Evolutionary conservation across 2,113 vertebrate genomes (phyloP).

Genomic region (Tautogolabrus adspersus): DNA sequence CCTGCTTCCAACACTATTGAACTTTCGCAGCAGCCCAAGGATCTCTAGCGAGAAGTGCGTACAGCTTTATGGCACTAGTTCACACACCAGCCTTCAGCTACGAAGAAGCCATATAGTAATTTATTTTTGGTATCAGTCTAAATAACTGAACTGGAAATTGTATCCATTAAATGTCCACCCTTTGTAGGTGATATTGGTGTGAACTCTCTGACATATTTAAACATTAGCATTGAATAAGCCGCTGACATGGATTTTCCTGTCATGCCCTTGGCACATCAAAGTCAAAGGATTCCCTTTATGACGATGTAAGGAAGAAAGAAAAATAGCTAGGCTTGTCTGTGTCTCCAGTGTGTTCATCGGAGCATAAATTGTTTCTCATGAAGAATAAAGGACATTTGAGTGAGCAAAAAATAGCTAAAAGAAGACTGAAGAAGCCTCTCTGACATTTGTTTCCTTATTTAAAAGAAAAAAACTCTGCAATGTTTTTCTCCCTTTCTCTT

Average conservation of each 20-base stretch:
- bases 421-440: not conserved
- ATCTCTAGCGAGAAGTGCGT: no score
- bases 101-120: no score
- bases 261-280: conserved; percentile 36
- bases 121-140: no score
- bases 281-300: conserved; percentile 25
- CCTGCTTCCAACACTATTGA: no score
- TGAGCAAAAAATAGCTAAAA: conserved; percentile 11
- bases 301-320: conserved; percentile 1
- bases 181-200: not conserved
- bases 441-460: conserved; percentile 3
- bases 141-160: not conserved
- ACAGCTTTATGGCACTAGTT: no score
- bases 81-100: no score
- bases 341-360: conserved; percentile 29
- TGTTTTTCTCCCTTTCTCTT: conserved; percentile 54
- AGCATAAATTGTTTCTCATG: conserved; percentile 35
- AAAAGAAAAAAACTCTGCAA: conserved; percentile 17
- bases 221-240: conserved; percentile 3
- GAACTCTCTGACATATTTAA: conserved; percentile 6
- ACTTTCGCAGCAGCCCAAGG: no score
- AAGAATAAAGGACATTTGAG: conserved; percentile 44
- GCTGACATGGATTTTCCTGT: conserved; percentile 4
- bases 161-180: not conserved
- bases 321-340: conserved; percentile 12